phyloP scores from a whole-genome alignment of 2,113 vertebrate genomes.

The Anolis sagrei region DNA sequence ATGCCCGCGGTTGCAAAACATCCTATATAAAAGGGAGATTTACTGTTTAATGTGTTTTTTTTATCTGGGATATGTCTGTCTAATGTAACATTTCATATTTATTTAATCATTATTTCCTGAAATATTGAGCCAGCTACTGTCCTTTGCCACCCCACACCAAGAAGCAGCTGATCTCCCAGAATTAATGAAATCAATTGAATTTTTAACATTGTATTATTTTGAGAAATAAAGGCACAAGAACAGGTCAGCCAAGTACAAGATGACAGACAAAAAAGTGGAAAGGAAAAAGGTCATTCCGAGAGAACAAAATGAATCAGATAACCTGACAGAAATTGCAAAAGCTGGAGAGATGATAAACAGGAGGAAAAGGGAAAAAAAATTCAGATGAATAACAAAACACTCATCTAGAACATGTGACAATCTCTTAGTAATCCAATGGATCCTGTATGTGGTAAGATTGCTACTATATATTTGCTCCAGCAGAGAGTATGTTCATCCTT shows the following conservation, averaged over 20 bases:
- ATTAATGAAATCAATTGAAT: not conserved
- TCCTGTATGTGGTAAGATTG: not conserved
- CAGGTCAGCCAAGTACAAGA: slow-evolving; percentile 21
- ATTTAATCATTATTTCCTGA: not conserved
- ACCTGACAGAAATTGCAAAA: not conserved
- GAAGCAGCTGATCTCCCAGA: not conserved
- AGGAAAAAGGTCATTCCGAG: slow-evolving; percentile 9
- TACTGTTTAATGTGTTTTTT: not conserved
- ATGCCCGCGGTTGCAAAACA: too few relatives aligned
- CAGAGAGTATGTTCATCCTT: not conserved
- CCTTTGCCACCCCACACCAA: too few relatives aligned
- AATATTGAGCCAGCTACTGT: not conserved
- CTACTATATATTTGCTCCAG: not conserved
- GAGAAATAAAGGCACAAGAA: not conserved
- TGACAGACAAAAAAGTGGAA: not conserved
- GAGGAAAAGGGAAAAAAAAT: not conserved
- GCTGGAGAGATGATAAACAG: not conserved
- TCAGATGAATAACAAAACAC: not conserved
- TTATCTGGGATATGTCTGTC: not conserved
- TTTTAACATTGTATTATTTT: slow-evolving; percentile 5
- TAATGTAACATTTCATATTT: not conserved
- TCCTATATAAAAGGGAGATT: too few relatives aligned
- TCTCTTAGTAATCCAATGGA: not conserved
- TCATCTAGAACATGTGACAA: not conserved
- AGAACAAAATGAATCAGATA: slow-evolving; percentile 25